Percentiles rank a stretch among this genome's conserved stretches.
Evolutionary conservation across 2,888 invertebrate genomes (phyloP).

Genomic region (Tupiocoris notatus): DNA sequence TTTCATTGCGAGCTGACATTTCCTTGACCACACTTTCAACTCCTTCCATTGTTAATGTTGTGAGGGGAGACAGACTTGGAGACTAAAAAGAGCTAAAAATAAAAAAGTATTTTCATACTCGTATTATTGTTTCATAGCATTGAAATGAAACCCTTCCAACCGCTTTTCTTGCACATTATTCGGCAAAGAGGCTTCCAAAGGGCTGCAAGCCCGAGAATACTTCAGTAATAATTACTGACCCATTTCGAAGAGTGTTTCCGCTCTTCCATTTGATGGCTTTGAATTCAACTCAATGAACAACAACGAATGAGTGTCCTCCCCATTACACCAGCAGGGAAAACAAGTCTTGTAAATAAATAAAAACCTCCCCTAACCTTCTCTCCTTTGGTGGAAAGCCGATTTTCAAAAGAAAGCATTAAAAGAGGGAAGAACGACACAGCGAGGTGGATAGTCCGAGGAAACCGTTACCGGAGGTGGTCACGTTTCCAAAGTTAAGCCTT

Average conservation of each 20-base stretch:
- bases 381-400: neutral
- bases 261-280: neutral
- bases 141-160: neutral
- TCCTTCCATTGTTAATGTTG: too few relatives aligned
- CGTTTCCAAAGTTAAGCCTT: slow-evolving; percentile 23
- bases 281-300: neutral
- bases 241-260: neutral
- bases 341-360: neutral
- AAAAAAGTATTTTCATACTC: too few relatives aligned
- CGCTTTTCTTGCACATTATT: neutral
- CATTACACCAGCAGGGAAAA: neutral
- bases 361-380: neutral
- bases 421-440: too few relatives aligned
- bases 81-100: too few relatives aligned
- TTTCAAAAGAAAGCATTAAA: neutral
- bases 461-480: slow-evolving; percentile 16
- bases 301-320: neutral
- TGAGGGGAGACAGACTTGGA: too few relatives aligned
- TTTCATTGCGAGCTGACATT: too few relatives aligned
- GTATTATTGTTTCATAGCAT: too few relatives aligned
- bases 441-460: neutral
- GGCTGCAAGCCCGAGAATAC: neutral
- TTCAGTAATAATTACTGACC: neutral
- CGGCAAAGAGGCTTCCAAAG: neutral
- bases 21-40: too few relatives aligned